phyloP scores from a whole-genome alignment of 1,140 invertebrate species.

The Ceratosolen solmsi region DNA sequence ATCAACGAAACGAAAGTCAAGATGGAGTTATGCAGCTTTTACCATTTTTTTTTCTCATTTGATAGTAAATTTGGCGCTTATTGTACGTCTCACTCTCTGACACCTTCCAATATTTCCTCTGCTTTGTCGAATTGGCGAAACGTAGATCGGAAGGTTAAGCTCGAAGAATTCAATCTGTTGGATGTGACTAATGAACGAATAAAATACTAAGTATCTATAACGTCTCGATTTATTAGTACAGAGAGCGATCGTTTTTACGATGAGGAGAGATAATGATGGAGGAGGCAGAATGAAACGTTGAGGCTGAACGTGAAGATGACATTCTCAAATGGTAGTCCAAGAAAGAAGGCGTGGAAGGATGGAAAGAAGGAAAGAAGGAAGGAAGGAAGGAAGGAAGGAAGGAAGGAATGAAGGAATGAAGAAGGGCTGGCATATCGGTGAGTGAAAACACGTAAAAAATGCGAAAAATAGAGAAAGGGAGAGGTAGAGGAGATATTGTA shows the following conservation, averaged over 20 bases:
- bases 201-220: slow-evolving; percentile 27
- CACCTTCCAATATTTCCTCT: slow-evolving; percentile 11
- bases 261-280: neutral
- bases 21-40: neutral
- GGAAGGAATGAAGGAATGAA: neutral
- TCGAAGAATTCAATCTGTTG: slow-evolving; percentile 34
- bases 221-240: slow-evolving; percentile 23
- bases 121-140: neutral
- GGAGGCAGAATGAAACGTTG: neutral
- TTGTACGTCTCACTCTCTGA: neutral
- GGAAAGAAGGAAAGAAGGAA: no score
- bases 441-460: neutral
- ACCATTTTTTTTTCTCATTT: neutral
- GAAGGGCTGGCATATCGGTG: neutral
- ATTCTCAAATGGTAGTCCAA: no score
- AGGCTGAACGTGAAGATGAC: neutral
- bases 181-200: slow-evolving; percentile 47
- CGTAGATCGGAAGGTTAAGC: no score
- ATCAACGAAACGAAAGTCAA: slow-evolving; percentile 25
- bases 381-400: neutral
- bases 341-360: no score
- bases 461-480: neutral
- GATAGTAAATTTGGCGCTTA: neutral
- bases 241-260: slow-evolving; percentile 15
- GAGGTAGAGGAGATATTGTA: neutral